A percentile compares a stretch with the other conserved stretches of the same genome.
These are phyloP conservation scores for Siniperca scherzeri DNA, from an alignment of 2,797 vertebrate genomes.

Conservation along the genomic window DNA sequence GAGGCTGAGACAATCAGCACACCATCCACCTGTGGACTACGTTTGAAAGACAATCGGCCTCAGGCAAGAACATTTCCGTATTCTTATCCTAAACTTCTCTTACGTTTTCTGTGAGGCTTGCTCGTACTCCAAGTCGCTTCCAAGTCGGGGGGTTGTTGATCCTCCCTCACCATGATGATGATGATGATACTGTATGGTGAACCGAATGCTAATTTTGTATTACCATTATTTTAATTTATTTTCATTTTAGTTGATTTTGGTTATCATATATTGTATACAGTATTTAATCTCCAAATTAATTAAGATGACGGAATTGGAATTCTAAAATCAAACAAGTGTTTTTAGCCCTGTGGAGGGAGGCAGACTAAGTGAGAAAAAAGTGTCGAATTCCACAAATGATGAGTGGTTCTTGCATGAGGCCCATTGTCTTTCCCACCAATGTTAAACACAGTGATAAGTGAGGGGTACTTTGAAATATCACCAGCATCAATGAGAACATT, in stretches of 20 bases:
- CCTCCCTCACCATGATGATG: not conserved
- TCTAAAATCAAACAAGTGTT: not conserved
- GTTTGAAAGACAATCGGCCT: not conserved
- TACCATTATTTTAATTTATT: not conserved
- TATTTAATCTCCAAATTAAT: not conserved
- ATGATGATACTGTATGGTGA: not conserved
- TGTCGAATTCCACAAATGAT: not conserved
- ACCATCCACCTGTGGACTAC: not conserved
- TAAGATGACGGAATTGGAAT: not conserved
- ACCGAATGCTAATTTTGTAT: not conserved
- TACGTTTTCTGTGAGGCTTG: not conserved
- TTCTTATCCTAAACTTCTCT: not conserved
- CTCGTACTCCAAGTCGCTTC: not conserved
- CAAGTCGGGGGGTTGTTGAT: not conserved
- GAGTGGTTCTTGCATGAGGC: not conserved
- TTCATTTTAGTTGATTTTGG: not conserved
- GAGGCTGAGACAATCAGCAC: conserved; percentile 18
- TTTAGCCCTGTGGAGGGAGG: not conserved
- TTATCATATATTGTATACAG: no score
- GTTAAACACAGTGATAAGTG: conserved; percentile 39
- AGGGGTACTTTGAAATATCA: conserved; percentile 33
- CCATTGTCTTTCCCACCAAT: not conserved
- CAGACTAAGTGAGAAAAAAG: not conserved
- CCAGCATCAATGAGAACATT: conserved; percentile 33
- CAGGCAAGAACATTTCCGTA: not conserved